Evolutionary conservation across 1,140 invertebrate species (phyloP).

Genomic region (Tetragnatha versicolor): DNA sequence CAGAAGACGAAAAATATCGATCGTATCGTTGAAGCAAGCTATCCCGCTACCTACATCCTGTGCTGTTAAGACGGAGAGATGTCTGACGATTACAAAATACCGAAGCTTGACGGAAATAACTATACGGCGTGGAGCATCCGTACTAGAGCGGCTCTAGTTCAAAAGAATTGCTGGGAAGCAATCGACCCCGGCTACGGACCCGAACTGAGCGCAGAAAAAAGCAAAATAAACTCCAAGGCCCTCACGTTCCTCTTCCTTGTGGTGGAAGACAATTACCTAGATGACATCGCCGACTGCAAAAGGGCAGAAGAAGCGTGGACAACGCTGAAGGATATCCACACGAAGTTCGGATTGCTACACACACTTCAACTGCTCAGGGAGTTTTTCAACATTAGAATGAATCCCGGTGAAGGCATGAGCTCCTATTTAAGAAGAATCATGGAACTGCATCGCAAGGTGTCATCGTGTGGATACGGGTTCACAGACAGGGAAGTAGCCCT

Average conservation of each 20-base stretch:
- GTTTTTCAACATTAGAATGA: background rate
- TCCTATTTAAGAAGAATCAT: background rate
- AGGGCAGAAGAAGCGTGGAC: background rate
- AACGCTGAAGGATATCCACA: background rate
- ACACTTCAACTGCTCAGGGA: background rate
- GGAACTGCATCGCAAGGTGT: background rate
- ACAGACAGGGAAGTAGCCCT: slow-evolving; percentile 8
- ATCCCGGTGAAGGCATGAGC: background rate
- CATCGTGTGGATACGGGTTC: background rate
- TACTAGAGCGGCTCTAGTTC: background rate
- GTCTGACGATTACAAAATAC: slow-evolving; percentile 5
- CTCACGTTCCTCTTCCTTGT: too few relatives aligned
- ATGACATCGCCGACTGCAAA: background rate
- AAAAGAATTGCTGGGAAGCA: background rate
- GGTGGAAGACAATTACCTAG: too few relatives aligned
- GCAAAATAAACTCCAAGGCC: too few relatives aligned
- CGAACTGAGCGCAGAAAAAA: too few relatives aligned
- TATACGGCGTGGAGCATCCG: slow-evolving; percentile 1
- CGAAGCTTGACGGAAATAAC: slow-evolving; percentile 4
- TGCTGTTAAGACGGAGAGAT: too few relatives aligned
- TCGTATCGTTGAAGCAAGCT: too few relatives aligned
- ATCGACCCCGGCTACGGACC: background rate
- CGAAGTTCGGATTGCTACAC: slow-evolving; percentile 1
- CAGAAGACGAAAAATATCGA: too few relatives aligned
- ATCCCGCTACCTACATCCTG: too few relatives aligned